Evolutionary conservation across 2,888 invertebrate genomes (phyloP), one percentile per base, ranked within the genome.

Genomic region (Apamea crenata): DNA sequence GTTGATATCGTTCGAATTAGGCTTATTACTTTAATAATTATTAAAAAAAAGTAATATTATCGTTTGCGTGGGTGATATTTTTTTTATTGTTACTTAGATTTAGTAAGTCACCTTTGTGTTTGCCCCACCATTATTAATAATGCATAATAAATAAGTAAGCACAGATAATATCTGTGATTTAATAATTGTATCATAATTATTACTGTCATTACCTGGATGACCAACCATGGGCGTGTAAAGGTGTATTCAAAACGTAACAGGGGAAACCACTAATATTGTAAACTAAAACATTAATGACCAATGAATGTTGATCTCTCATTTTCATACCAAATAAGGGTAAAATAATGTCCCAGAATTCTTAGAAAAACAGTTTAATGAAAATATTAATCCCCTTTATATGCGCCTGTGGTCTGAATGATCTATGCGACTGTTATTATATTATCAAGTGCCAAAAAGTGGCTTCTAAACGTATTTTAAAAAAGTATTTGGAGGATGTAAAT

Each of bases 401-500:
- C 77, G 83, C 82, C 89, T 79, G 67, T 81, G 82, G 82, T 84
- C 67, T 72, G 63, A 78, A 82, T 68, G 81, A 83, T 80, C 53
- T 83, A 81, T 81, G 78, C 77, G 88, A 87, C 85, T 87, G 83
- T 81, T 89, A 81, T 63, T 80, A 76, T 78, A 83, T 80, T 90
- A 92, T 91, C 88, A 88, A 91, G 95, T 95, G 95, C 95, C 95
- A 95, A 95, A 92, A 92, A 92, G 90, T 94, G 94, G 95, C 95
- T 93, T 93, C 83, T 92, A 83, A 88, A 89, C 80, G 87, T 89
- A 90, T 88, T 88, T 82, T 80, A 85, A 56, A 89, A 83, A 83
- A 90, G 87, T 85, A 88, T 88, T 89, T 66, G 82, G 80, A 77
- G 40, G 53, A 79, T 77, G 63, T 80, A 77, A 74, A 69, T 74